A percentile compares a stretch with the other conserved stretches of the same genome.
Evolutionary conservation across 1,140 invertebrate genomes (phyloP).

Genomic region (Drosophila subpulchrella): DNA sequence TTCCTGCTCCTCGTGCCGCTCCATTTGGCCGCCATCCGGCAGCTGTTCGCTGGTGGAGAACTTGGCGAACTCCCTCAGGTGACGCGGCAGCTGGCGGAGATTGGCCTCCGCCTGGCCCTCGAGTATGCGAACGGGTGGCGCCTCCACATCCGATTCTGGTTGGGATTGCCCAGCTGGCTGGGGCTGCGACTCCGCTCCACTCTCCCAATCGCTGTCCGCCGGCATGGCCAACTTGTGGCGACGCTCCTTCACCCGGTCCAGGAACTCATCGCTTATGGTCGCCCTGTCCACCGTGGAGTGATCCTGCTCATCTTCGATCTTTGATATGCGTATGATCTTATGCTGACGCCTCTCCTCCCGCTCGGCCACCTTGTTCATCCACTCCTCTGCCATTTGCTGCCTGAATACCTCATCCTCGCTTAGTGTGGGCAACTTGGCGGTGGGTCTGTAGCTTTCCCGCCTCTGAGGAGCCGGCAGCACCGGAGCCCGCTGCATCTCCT

Average conservation of each 20-base stretch:
- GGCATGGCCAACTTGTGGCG: constrained; percentile 78
- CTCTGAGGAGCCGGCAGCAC: constrained; percentile 55
- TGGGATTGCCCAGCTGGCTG: constrained; percentile 86
- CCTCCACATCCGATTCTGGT: constrained; percentile 84
- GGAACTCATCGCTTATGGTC: constrained; percentile 90
- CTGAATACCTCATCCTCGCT: constrained; percentile 88
- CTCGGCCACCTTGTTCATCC: constrained; percentile 91
- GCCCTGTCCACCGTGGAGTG: constrained; percentile 85
- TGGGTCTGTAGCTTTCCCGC: constrained; percentile 61
- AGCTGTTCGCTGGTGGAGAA: constrained; percentile 73
- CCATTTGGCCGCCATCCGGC: constrained; percentile 62
- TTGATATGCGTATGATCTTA: constrained; percentile 90
- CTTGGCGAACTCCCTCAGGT: constrained; percentile 90
- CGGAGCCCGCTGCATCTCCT: constrained; percentile 80
- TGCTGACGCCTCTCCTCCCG: constrained; percentile 91
- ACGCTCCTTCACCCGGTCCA: constrained; percentile 88
- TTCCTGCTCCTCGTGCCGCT: constrained; percentile 75
- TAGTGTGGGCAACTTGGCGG: constrained; percentile 83
- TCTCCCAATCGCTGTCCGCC: constrained; percentile 84
- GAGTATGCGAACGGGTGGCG: constrained; percentile 85
- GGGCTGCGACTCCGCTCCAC: constrained; percentile 83
- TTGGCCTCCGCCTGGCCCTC: constrained; percentile 86
- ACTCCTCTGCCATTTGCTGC: constrained; percentile 93
- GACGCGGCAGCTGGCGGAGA: constrained; percentile 88
- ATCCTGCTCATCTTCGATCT: constrained; percentile 70